These are phyloP conservation scores for Atethmia centrago DNA, from an alignment of 2,888 invertebrate species.

Conservation along the genomic window DNA sequence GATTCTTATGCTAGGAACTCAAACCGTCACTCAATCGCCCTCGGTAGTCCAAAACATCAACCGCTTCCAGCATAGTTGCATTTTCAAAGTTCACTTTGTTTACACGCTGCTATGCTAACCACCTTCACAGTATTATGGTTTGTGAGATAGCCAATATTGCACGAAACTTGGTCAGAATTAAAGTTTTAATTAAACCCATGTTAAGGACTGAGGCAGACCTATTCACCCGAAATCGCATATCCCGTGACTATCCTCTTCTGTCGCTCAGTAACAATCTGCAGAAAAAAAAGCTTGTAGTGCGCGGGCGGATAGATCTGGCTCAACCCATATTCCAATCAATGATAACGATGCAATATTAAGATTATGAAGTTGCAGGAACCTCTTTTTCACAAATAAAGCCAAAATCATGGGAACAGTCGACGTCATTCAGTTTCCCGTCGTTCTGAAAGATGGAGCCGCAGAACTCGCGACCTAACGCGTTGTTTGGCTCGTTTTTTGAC, in stretches of 20 bases:
- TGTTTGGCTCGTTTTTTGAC: slow-evolving; percentile 80
- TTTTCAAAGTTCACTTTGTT: neutral
- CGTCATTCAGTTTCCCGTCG: slow-evolving; percentile 79
- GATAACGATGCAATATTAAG: neutral
- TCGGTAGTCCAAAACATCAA: neutral
- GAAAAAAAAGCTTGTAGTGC: neutral
- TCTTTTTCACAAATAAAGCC: slow-evolving; percentile 81
- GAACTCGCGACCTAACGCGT: slow-evolving; percentile 69
- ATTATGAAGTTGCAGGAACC: slow-evolving; percentile 32
- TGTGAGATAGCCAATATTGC: slow-evolving; percentile 1
- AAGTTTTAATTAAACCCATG: neutral
- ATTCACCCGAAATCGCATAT: neutral
- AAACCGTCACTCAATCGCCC: too few relatives aligned
- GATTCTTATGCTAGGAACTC: too few relatives aligned
- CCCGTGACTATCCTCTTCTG: neutral
- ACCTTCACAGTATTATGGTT: neutral
- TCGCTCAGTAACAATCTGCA: neutral
- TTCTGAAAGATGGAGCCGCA: slow-evolving; percentile 78
- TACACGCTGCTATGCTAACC: neutral
- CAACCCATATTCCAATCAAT: neutral
- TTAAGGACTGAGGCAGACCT: neutral
- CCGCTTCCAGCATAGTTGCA: neutral
- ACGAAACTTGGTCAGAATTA: neutral
- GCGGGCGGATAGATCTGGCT: neutral
- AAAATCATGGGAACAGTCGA: slow-evolving; percentile 69